These are phyloP conservation scores for Synanthedon vespiformis DNA, from an alignment of 2,888 invertebrate genomes.

Conservation along the genomic window DNA sequence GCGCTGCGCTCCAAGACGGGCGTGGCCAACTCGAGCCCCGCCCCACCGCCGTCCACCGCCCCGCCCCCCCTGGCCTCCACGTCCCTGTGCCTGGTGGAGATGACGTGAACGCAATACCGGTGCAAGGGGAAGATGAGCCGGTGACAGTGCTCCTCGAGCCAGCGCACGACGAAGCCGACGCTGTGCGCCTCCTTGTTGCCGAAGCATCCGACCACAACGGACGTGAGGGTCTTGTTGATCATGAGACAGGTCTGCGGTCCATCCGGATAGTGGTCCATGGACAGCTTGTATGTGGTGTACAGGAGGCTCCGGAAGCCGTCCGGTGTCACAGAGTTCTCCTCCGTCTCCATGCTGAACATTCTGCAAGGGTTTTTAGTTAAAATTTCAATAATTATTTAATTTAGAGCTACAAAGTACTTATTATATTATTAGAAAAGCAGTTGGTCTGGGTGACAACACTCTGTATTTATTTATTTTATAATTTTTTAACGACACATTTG, in stretches of 20 bases:
- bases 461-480: no score
- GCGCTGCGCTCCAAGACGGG: conserved; percentile 73
- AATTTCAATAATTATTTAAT: no score
- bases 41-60: conserved; percentile 25
- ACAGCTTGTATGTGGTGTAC: conserved; percentile 80
- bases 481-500: no score
- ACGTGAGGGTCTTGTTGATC: conserved; percentile 77
- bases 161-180: conserved; percentile 81
- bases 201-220: conserved; percentile 84
- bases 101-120: conserved; percentile 64
- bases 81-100: conserved; percentile 70
- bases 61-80: conserved; percentile 36
- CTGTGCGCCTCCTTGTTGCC: conserved; percentile 82
- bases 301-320: conserved; percentile 76
- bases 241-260: conserved; percentile 74
- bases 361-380: conserved; percentile 20
- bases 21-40: conserved; percentile 78
- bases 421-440: background rate
- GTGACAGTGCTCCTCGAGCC: conserved; percentile 84
- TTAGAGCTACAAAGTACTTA: background rate
- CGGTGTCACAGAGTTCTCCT: conserved; percentile 71
- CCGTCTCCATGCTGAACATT: conserved; percentile 69
- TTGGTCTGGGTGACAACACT: no score
- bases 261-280: conserved; percentile 83
- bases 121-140: conserved; percentile 82